Conservation (phyloP, 1,140 invertebrate species). For the Temnothorax curvispinosus region DNA sequence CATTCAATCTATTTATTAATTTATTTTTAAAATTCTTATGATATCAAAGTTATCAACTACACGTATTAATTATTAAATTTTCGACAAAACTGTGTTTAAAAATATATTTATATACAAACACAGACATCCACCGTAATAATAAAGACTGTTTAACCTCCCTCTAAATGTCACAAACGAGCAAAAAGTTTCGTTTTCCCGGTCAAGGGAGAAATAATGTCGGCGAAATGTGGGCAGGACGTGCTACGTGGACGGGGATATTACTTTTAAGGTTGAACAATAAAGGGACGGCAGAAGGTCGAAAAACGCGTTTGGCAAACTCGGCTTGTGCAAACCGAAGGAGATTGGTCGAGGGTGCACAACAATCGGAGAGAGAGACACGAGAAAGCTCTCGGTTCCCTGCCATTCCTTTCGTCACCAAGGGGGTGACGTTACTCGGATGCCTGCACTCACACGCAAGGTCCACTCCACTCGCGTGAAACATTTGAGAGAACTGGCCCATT, state of each 20-base stretch:
- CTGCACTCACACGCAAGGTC: constrained; percentile 17
- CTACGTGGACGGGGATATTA: constrained; percentile 61
- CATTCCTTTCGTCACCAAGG: constrained; percentile 65
- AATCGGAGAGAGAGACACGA: constrained; percentile 77
- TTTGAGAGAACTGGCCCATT: constrained; percentile 61
- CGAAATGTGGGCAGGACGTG: constrained; percentile 72
- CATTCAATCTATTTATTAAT: background rate
- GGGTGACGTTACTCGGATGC: constrained; percentile 43
- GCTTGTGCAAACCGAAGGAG: constrained; percentile 64
- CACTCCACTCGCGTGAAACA: constrained; percentile 45
- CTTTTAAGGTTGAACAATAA: constrained; percentile 32
- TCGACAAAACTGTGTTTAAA: background rate
- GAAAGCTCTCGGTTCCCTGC: constrained; percentile 82
- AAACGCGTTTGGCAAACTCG: constrained; percentile 57
- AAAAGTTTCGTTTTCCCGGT: constrained; percentile 8
- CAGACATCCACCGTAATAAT: background rate
- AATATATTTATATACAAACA: constrained; percentile 37
- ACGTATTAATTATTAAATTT: background rate
- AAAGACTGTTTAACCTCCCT: constrained; percentile 25
- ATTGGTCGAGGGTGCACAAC: constrained; percentile 75
- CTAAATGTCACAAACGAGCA: background rate
- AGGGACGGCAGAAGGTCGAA: constrained; percentile 40
- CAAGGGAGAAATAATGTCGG: constrained; percentile 50
- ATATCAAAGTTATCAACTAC: background rate
- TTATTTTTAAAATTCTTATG: background rate